Conservation (phyloP, 2,113 vertebrate species). For the Vulpes vulpes region DNA sequence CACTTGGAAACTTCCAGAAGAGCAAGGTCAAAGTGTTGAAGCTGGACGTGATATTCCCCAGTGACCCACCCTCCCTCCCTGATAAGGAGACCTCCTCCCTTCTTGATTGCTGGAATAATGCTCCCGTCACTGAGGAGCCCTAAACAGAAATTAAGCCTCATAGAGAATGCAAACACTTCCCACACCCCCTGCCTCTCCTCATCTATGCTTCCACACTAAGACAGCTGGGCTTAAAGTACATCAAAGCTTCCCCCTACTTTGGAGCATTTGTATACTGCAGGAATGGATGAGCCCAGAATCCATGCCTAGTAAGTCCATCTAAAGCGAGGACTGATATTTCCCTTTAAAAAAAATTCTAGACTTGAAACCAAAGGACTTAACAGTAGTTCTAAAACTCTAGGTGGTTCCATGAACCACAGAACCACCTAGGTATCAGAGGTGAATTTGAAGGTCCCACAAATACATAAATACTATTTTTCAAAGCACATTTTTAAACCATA, state of each 20-base stretch:
- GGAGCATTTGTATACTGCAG: not conserved
- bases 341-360: constrained; percentile 6
- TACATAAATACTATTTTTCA: not conserved
- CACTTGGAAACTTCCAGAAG: not conserved
- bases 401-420: not conserved
- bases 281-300: not conserved
- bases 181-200: not conserved
- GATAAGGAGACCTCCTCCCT: not conserved
- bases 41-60: not conserved
- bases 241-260: not conserved
- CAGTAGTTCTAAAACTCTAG: not conserved
- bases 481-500: constrained; percentile 26
- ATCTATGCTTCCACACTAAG: not conserved
- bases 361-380: not conserved
- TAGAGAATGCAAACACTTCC: not conserved
- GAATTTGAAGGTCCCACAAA: not conserved
- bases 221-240: not conserved
- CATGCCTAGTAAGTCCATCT: not conserved
- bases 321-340: not conserved
- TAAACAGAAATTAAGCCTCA: not conserved
- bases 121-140: too few species aligned
- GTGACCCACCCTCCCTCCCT: not conserved
- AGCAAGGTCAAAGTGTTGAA: not conserved
- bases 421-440: not conserved
- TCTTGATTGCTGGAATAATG: not conserved